Evolutionary conservation across 2,888 invertebrate genomes (phyloP).

Genomic region (Graphium colonna): DNA sequence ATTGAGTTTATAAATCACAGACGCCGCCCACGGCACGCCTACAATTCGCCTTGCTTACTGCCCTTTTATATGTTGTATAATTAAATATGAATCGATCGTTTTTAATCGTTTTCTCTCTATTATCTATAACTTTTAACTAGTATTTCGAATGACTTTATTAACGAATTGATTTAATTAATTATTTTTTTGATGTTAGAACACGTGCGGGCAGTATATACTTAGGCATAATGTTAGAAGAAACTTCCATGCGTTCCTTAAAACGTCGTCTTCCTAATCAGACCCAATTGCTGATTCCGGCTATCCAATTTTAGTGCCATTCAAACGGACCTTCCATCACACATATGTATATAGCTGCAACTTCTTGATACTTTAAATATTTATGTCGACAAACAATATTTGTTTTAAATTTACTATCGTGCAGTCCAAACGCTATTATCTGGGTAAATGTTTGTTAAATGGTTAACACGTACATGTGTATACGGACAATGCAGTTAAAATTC

Average conservation of each 20-base stretch:
- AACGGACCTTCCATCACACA: neutral
- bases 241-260: constrained; percentile 6
- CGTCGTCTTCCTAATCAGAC: constrained; percentile 15
- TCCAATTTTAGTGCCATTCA: constrained; percentile 12
- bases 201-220: neutral
- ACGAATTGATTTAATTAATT: too few relatives aligned
- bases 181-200: neutral
- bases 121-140: neutral
- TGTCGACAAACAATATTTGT: neutral
- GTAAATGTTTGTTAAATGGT: neutral
- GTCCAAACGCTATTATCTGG: neutral
- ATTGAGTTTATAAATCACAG: constrained; percentile 50
- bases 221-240: constrained; percentile 1
- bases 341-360: neutral
- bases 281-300: constrained; percentile 21
- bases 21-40: constrained; percentile 43
- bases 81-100: constrained; percentile 28
- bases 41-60: constrained; percentile 38
- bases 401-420: neutral
- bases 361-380: neutral
- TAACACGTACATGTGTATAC: neutral
- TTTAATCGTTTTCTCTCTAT: neutral
- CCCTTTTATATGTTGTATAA: constrained; percentile 43
- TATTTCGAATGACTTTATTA: too few relatives aligned
- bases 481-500: neutral